Percentiles rank a stretch among this genome's conserved stretches.
Conservation (phyloP, 2,113 vertebrate genomes). For the Nymphicus hollandicus region DNA sequence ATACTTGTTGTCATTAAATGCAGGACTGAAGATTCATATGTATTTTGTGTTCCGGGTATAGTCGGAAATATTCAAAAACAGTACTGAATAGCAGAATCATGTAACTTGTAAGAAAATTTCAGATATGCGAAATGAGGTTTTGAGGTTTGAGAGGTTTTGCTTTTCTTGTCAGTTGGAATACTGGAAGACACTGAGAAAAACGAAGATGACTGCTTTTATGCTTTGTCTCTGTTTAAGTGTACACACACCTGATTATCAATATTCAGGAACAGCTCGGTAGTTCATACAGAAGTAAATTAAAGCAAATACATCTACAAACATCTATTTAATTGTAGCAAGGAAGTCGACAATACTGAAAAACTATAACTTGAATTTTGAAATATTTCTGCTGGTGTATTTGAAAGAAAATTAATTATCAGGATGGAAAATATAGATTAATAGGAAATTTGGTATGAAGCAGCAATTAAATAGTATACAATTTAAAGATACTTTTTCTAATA, state of each 20-base stretch:
- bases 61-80: background rate
- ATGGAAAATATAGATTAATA: background rate
- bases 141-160: background rate
- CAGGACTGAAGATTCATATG: background rate
- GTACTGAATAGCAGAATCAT: background rate
- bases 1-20: background rate
- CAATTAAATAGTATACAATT: background rate
- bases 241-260: background rate
- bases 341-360: background rate
- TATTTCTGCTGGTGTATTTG: background rate
- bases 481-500: background rate
- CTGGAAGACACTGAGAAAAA: background rate
- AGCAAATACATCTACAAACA: background rate
- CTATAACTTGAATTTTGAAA: background rate
- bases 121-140: background rate
- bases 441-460: background rate
- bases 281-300: background rate
- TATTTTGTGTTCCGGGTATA: background rate
- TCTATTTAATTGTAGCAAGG: background rate
- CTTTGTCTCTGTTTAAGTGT: background rate
- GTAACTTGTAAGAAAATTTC: background rate
- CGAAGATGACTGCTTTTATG: background rate
- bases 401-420: background rate
- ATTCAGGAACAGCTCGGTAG: background rate
- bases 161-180: background rate